Conservation (phyloP, 2,888 invertebrate species). For the Diachrysia chrysitis region DNA sequence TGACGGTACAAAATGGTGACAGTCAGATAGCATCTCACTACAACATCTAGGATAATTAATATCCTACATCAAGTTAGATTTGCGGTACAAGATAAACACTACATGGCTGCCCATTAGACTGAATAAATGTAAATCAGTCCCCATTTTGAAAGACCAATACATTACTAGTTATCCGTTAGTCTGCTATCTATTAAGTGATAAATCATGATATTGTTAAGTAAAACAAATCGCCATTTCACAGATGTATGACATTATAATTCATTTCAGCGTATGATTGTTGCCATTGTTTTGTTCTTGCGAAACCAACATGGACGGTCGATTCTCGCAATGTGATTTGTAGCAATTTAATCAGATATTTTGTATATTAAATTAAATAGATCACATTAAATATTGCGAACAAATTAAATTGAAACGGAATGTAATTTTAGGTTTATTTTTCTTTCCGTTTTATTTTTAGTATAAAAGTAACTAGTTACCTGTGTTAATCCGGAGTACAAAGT, state of each 20-base stretch:
- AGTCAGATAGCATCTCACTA: conserved; percentile 19
- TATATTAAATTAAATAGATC: not conserved
- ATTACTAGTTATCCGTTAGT: not conserved
- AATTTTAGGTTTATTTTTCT: no score
- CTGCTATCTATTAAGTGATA: conserved; percentile 19
- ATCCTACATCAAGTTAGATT: conserved; percentile 29
- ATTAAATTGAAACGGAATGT: not conserved
- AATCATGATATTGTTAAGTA: conserved; percentile 38
- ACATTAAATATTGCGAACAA: not conserved
- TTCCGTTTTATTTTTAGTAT: no score
- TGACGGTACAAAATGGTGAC: conserved; percentile 32
- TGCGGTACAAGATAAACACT: conserved; percentile 25
- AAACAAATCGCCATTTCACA: conserved; percentile 52
- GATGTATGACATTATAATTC: conserved; percentile 53
- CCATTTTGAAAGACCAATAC: conserved; percentile 20
- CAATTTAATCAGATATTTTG: conserved; percentile 58
- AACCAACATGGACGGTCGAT: conserved; percentile 55
- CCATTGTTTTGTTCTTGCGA: conserved; percentile 66
- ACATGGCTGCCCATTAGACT: conserved; percentile 34
- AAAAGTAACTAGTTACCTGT: no score
- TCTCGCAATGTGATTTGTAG: conserved; percentile 63
- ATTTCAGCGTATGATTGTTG: conserved; percentile 43
- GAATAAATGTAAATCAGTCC: conserved; percentile 36
- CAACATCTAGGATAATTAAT: conserved; percentile 37
- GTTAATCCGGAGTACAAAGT: no score